Conservation (phyloP, 2,113 vertebrate species). For the Ciconia maguari region DNA sequence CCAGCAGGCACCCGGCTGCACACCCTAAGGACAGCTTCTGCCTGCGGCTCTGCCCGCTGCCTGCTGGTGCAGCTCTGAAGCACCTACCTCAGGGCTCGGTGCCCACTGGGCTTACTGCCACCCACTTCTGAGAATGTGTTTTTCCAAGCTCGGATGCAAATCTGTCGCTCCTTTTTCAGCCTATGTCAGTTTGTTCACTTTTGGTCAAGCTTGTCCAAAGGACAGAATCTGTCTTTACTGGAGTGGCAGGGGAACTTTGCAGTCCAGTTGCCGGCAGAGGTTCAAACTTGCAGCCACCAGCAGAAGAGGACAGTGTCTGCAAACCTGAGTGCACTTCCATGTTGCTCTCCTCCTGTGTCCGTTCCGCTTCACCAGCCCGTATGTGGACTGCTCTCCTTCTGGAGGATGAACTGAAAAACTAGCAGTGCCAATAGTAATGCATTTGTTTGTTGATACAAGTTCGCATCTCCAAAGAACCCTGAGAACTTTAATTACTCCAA, state of each 20-base stretch:
- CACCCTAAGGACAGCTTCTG: fast-evolving
- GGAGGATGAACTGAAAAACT: neutral
- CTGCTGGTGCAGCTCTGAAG: neutral
- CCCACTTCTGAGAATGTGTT: neutral
- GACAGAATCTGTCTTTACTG: neutral
- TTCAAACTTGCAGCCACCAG: neutral
- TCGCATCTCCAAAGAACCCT: neutral
- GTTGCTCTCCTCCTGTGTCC: neutral
- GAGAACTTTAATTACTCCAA: neutral
- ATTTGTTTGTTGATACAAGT: neutral
- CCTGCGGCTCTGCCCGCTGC: neutral
- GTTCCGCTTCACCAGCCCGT: neutral
- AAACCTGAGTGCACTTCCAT: fast-evolving
- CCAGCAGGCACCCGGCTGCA: neutral
- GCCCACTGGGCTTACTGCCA: neutral
- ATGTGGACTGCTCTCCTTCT: neutral
- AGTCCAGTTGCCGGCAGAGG: neutral
- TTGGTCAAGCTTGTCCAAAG: neutral
- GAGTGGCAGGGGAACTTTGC: neutral
- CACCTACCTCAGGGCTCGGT: neutral
- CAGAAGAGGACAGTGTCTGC: fast-evolving
- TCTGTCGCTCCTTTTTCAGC: neutral
- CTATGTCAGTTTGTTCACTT: neutral
- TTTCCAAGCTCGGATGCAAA: neutral
- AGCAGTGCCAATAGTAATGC: neutral